A percentile compares a stretch with the other conserved stretches of the same genome.
phyloP scores from a whole-genome alignment of 2,888 invertebrate genomes.

The Antheraea yamamai region DNA sequence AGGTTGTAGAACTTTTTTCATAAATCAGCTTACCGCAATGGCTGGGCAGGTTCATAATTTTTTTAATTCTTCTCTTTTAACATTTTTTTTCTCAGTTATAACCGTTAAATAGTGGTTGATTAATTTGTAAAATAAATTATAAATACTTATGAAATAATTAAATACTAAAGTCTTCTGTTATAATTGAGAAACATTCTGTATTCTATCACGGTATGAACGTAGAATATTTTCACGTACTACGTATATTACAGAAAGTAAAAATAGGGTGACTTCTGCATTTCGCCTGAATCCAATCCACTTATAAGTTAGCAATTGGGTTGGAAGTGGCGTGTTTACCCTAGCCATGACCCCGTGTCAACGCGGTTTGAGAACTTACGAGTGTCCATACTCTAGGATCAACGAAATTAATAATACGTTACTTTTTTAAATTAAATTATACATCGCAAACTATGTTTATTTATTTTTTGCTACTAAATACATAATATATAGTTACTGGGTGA shows the following conservation, averaged over 20 bases:
- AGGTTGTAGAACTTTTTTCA: constrained; percentile 65
- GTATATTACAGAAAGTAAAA: neutral
- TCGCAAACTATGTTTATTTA: neutral
- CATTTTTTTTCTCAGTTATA: constrained; percentile 36
- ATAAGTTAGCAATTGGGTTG: constrained; percentile 65
- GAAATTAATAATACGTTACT: constrained; percentile 31
- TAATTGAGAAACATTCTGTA: neutral
- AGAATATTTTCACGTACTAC: neutral
- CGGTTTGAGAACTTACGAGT: constrained; percentile 51
- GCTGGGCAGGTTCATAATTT: constrained; percentile 40
- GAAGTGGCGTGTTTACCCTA: constrained; percentile 63
- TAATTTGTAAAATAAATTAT: neutral
- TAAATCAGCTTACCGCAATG: constrained; percentile 59
- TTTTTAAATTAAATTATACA: neutral
- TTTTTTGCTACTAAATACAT: neutral
- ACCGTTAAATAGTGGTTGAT: neutral
- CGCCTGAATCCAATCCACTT: constrained; percentile 66
- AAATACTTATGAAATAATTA: neutral
- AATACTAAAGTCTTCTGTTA: neutral
- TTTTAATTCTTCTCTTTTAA: constrained; percentile 49
- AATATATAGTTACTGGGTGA: neutral
- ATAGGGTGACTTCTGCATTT: constrained; percentile 44
- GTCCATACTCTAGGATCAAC: constrained; percentile 43
- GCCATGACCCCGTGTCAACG: constrained; percentile 61
- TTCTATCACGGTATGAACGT: neutral